These are phyloP conservation scores for Piprites chloris DNA, from an alignment of 2,113 vertebrate species.

Conservation along the genomic window DNA sequence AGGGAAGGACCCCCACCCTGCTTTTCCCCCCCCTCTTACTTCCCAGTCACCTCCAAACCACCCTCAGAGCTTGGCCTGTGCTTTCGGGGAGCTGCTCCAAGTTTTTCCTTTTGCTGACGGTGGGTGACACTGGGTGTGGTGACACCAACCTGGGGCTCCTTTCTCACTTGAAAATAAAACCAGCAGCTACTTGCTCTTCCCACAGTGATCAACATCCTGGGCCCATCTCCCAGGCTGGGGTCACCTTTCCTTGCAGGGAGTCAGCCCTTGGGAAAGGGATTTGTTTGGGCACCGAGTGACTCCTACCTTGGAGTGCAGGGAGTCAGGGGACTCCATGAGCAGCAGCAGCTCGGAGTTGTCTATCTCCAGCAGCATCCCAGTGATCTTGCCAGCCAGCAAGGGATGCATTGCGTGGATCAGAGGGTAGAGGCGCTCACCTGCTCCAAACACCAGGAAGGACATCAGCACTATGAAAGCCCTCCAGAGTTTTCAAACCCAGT, in stretches of 20 bases:
- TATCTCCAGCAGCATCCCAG: conserved; percentile 94
- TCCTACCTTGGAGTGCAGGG: conserved; percentile 85
- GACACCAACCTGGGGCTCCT: neutral
- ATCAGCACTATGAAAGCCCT: neutral
- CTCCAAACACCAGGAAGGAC: neutral
- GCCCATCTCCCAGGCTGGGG: neutral
- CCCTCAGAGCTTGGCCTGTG: neutral
- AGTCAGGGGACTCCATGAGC: conserved; percentile 91
- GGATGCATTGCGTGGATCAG: conserved; percentile 81
- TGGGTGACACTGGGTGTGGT: neutral
- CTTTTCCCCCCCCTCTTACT: neutral
- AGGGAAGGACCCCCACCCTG: rapidly evolving
- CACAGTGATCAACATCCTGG: rapidly evolving
- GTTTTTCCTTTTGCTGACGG: neutral
- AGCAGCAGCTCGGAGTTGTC: conserved; percentile 94
- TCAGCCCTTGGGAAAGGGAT: neutral
- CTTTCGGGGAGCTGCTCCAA: neutral
- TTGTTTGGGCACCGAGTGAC: rapidly evolving
- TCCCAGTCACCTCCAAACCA: neutral
- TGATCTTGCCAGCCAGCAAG: conserved; percentile 89
- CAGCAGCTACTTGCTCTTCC: neutral
- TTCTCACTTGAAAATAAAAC: neutral
- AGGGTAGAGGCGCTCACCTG: conserved; percentile 91
- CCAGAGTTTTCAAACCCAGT: neutral
- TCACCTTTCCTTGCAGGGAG: neutral